Evolutionary conservation across 2,888 invertebrate species (phyloP), one percentile per base, ranked within the genome.

Genomic region (Brachypalpus laphriformis): DNA sequence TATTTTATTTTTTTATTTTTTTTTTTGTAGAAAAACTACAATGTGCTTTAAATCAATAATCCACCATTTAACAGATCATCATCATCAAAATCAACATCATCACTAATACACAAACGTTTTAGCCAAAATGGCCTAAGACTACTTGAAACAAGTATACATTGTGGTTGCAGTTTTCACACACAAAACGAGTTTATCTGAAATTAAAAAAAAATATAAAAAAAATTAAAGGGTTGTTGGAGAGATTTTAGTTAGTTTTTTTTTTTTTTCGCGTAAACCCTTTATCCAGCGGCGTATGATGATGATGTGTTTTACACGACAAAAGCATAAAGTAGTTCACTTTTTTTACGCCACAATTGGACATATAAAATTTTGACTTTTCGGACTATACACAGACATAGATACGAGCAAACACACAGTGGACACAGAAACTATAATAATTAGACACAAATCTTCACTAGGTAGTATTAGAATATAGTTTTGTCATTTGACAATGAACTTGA

Each of bases 171-270:
- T 65, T 75, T 25, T 80, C 61, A 83, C 51, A 70, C 70, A 65
- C 37, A 65, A 85, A 85, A 85, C 75, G 6, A 75, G 85, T 81
- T 71, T 81, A 85, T 85, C 85, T 85, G 85, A 76, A 85, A 85
- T 78, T 54, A 80, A 75, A 85, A 51, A 80, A 57, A 74, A 71
- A 61, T 49, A 47, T 9, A 65, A 66, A 22, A 71, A 71, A 61
- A 49, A 47, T 76, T 59, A 65, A 83, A 63, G 68, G 74, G 68
- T 54, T 74, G 31, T 68, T 72, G 14, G 49, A 78, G 61, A 63
- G 63, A 47, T 75, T 61, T 74, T 56, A 34, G 57, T 42, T 22
- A 25, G 7, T 57, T 56, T 71, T 66, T 45, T 65, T 59, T 5
- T 77, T 37, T 31, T 63, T 25, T 45, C 56, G 45, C 72, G 61